A percentile compares a stretch with the other conserved stretches of the same genome.
Conservation (phyloP, 2,888 invertebrate genomes). For the Pogonocherus hispidulus region DNA sequence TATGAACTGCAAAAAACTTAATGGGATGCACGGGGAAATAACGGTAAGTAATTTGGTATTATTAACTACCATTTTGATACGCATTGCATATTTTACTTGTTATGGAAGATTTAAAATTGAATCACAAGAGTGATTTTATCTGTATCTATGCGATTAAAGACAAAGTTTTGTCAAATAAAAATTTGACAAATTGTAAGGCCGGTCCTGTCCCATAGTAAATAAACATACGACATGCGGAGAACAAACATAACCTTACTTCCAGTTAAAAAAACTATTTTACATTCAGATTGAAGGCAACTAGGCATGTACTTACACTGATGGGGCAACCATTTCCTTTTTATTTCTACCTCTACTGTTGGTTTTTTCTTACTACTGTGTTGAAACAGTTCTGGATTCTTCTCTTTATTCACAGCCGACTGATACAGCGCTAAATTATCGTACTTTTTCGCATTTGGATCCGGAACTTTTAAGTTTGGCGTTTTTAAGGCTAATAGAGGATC, state of each 20-base stretch:
- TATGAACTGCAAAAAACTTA: no score
- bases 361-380: slow-evolving; percentile 58
- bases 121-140: no score
- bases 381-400: slow-evolving; percentile 20
- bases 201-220: not conserved
- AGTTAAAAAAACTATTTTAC: no score
- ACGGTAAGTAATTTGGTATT: no score
- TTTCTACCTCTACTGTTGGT: slow-evolving; percentile 16
- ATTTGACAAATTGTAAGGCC: not conserved
- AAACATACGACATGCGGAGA: not conserved
- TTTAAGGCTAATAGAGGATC: slow-evolving; percentile 81
- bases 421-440: slow-evolving; percentile 81
- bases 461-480: slow-evolving; percentile 71
- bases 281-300: slow-evolving; percentile 22
- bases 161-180: no score
- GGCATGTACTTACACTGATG: slow-evolving; percentile 71
- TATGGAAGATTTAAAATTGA: no score
- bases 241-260: slow-evolving; percentile 9
- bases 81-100: no score
- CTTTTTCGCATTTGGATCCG: slow-evolving; percentile 72
- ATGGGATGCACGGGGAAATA: no score
- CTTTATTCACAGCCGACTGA: slow-evolving; percentile 63
- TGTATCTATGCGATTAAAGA: no score
- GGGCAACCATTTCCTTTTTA: slow-evolving; percentile 66
- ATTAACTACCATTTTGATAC: no score